Evolutionary conservation across 2,888 invertebrate genomes (phyloP), one percentile per base, ranked within the genome.

Genomic region (Brachycybe producta): DNA sequence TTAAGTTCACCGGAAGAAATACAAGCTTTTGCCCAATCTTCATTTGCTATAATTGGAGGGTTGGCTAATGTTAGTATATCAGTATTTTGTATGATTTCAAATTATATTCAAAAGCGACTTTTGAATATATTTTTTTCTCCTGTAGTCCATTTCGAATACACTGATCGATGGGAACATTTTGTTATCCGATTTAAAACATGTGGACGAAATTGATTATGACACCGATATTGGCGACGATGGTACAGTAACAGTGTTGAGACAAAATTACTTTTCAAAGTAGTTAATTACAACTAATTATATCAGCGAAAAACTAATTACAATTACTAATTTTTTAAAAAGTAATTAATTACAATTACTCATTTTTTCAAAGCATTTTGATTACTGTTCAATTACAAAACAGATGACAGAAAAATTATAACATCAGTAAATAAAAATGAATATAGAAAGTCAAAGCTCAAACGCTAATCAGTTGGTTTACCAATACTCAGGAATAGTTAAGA

Each of bases 91-190:
- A 39, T 39, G 39, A 8, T 39, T n/a, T n/a, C n/a, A n/a, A n/a
- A n/a, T n/a, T n/a, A 13, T 32, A 32, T 13, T 11, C 8, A 32
- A 32, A 11, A 13, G 13, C 8, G 8, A 35, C 36, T 35, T 35
- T 35, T 19, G 3, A 17, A 35, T 35, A 17, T 19, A 35, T 17
- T 35, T 35, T 19, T 35, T 7, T 35, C 19, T 19, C 34, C 49
- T 51, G 40, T 41, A 59, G 59, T 52, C 59, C 49, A 60, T 60
- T 57, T 55, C 58, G 13, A 53, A 59, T 49, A 59, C 59, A 40
- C 42, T 59, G 7, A 52, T 60, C 26, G 49, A 54, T n/a, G 58
- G 58, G 13, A 54, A 56, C 7, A 57, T 59, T 3, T 21, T 59
- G 38, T 57, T 58, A 5, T 57, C 58, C n/a, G 60, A 60, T 51